Evolutionary conservation across 1,140 invertebrate genomes (phyloP).

Genomic region (Anastrepha obliqua): DNA sequence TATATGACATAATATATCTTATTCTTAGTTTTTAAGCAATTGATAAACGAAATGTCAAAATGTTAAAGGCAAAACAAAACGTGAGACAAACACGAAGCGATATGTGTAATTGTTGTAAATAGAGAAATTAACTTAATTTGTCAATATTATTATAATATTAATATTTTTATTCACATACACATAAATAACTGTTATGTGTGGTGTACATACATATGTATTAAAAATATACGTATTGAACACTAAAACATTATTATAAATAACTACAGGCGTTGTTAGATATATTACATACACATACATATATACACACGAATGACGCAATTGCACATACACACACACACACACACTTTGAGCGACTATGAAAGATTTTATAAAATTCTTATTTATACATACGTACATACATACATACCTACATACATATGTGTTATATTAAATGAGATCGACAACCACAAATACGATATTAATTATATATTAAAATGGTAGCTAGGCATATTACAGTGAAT

Average conservation of each 20-base stretch:
- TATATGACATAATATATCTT: neutral
- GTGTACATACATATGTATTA: constrained; percentile 2
- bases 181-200: constrained; percentile 6
- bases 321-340: neutral
- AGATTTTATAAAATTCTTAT: neutral
- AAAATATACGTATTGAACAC: constrained; percentile 30
- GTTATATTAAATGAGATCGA: neutral
- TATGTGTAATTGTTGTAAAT: constrained; percentile 44
- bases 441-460: constrained; percentile 40
- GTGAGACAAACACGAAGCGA: neutral
- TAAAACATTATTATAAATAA: neutral
- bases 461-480: constrained; percentile 17
- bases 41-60: constrained; percentile 52
- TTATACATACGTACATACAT: too few species aligned
- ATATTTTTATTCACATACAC: constrained; percentile 32
- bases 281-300: neutral
- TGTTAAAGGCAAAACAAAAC: constrained; percentile 27
- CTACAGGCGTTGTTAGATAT: neutral
- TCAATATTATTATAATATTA: constrained; percentile 14
- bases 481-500: constrained; percentile 46
- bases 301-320: neutral
- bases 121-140: constrained; percentile 31
- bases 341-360: neutral
- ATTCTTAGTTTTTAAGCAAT: constrained; percentile 49
- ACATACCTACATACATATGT: neutral